These are phyloP conservation scores for Vimba vimba DNA, from an alignment of 2,113 vertebrate species.

Conservation along the genomic window DNA sequence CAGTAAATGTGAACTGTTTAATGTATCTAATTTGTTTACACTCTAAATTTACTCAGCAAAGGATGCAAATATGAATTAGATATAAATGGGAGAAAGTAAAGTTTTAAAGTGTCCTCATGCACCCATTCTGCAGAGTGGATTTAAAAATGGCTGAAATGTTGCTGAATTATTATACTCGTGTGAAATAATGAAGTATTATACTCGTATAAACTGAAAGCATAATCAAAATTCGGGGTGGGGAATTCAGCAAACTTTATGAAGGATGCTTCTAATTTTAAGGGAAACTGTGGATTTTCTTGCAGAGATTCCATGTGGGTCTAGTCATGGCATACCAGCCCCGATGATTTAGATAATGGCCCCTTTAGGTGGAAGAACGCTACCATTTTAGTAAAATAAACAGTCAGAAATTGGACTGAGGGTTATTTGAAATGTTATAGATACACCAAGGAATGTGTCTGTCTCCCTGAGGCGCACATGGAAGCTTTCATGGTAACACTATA, in stretches of 20 bases:
- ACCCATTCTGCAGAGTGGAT: background rate
- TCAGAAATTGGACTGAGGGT: slow-evolving; percentile 45
- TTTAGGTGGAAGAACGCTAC: slow-evolving; percentile 26
- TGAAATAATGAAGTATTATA: background rate
- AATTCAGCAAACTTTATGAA: background rate
- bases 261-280: background rate
- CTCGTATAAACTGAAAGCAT: background rate
- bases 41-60: background rate
- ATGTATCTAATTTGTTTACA: background rate
- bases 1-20: too few species aligned
- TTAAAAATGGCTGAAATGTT: background rate
- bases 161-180: background rate
- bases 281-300: background rate
- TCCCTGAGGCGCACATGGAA: slow-evolving; percentile 56
- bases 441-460: slow-evolving; percentile 52
- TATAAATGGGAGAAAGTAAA: background rate
- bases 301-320: background rate
- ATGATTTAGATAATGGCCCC: slow-evolving; percentile 39
- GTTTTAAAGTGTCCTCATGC: background rate
- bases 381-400: slow-evolving; percentile 55
- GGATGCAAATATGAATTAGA: background rate
- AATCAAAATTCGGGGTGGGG: background rate
- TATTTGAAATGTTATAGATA: slow-evolving; percentile 55
- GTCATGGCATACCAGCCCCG: slow-evolving; percentile 27
- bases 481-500: slow-evolving; percentile 58